Base-by-base conservation (phyloP, 1,140 invertebrate species). In the Cydia splendana region DNA sequence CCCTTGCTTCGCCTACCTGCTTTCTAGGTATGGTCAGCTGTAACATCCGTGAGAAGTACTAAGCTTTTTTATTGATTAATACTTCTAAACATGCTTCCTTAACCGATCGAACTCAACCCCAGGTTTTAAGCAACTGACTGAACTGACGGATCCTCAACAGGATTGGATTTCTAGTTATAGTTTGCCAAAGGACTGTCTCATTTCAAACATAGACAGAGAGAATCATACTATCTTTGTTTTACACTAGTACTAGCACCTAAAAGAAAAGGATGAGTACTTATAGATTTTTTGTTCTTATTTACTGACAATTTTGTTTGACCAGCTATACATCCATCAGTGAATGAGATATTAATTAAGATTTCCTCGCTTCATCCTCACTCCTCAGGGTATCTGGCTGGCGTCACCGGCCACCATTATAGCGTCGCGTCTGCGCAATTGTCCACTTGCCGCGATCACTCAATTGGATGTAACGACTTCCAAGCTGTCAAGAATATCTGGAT, bases 401-500 rank as follows among this genome's bases (percentile, higher is more conserved):
- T 71, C 67, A 71, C 34, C n/a, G n/a, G 5, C 34, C 67, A 38
- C 34, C 15, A 38, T 71, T 71, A 71, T 10, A 71, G 67, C 18
- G 67, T 18, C 67, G 57, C 34, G 67, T 24, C 65, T 38, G 65
- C 30, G 30, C 67, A 71, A 71, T 71, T 71, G 67, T 71, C 67
- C 67, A 71, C 67, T 71, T 71, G 67, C 30, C 15, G 67, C 18
- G 65, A 67, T 38, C 30, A 42, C 67, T 71, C 67, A 71, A 71
- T 71, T 71, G 67, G 6, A n/a, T n/a, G 15, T 71, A 71, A 71
- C 67, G 34, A 71, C 67, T 71, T 71, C 67, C 67, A 71, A 71
- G 34, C 34, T 10, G 38, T 45, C 34, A n/a, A 42, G 24, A 30
- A 65, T 28, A 65, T 71, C 18, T 24, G 20, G 57, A 71, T 30